These are phyloP conservation scores for Arizona elegans DNA, from an alignment of 2,113 vertebrate genomes.

Conservation along the genomic window DNA sequence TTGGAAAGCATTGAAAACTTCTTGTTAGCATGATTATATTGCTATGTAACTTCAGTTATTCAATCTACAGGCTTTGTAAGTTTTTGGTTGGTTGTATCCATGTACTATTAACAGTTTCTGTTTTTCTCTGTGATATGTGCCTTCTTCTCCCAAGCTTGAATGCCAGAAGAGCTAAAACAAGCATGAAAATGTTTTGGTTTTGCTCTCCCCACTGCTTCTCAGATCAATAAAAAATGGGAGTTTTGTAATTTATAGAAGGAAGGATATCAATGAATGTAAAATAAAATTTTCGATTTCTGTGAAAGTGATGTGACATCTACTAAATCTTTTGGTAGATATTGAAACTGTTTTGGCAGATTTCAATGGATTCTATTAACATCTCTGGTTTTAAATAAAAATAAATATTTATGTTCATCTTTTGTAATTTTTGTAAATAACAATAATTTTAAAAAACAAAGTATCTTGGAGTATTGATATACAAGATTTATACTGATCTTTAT, in stretches of 20 bases:
- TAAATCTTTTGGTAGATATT: neutral
- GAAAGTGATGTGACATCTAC: neutral
- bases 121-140: neutral
- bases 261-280: neutral
- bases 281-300: neutral
- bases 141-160: neutral
- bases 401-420: neutral
- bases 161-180: neutral
- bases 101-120: neutral
- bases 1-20: conserved; percentile 26
- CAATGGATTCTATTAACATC: neutral
- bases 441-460: neutral
- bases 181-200: neutral
- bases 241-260: neutral
- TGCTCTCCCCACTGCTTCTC: neutral
- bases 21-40: conserved; percentile 8
- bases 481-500: neutral
- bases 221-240: neutral
- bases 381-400: neutral
- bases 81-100: neutral
- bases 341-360: neutral
- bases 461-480: neutral
- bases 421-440: neutral
- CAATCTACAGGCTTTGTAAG: conserved; percentile 17
- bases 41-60: conserved; percentile 1